Percentiles rank a stretch among this genome's conserved stretches.
phyloP scores from a whole-genome alignment of 23 tunicate genomes.

The Oikopleura dioica region DNA sequence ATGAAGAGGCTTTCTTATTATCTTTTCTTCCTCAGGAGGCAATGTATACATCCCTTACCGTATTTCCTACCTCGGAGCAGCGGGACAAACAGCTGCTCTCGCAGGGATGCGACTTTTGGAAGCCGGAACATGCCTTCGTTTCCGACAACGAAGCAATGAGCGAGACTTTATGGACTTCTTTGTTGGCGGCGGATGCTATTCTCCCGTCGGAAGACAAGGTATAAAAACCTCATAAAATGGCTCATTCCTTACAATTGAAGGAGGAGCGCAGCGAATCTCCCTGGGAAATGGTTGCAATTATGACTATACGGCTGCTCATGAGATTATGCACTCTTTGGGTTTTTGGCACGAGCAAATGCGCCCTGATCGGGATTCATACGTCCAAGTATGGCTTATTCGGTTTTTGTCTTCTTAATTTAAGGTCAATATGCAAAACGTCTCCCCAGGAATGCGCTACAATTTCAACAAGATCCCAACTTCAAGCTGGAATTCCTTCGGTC shows the following conservation, averaged over 20 bases:
- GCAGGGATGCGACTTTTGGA: conserved; percentile 6
- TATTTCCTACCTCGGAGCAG: not conserved
- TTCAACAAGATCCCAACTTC: conserved; percentile 10
- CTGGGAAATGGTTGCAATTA: conserved; percentile 19
- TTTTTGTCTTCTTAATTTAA: no score
- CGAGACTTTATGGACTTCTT: conserved; percentile 19
- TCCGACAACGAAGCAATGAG: conserved; percentile 18
- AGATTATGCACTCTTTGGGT: conserved; percentile 25
- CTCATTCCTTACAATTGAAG: not conserved
- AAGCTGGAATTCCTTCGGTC: conserved; percentile 16
- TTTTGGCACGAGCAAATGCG: conserved; percentile 22
- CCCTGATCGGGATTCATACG: conserved; percentile 18
- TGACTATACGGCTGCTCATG: conserved; percentile 18
- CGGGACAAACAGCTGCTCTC: not conserved
- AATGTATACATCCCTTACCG: not conserved
- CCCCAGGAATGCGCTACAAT: conserved; percentile 14
- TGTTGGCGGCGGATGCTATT: conserved; percentile 27
- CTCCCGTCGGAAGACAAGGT: conserved; percentile 21
- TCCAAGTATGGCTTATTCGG: no score
- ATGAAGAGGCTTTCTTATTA: no score
- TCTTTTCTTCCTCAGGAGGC: conserved; percentile 14
- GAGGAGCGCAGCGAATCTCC: conserved; percentile 16
- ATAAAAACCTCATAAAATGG: not conserved
- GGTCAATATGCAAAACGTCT: not conserved
- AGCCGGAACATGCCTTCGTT: conserved; percentile 22